Conservation (phyloP, 2,888 invertebrate genomes). For the Trachelus troglodyta region DNA sequence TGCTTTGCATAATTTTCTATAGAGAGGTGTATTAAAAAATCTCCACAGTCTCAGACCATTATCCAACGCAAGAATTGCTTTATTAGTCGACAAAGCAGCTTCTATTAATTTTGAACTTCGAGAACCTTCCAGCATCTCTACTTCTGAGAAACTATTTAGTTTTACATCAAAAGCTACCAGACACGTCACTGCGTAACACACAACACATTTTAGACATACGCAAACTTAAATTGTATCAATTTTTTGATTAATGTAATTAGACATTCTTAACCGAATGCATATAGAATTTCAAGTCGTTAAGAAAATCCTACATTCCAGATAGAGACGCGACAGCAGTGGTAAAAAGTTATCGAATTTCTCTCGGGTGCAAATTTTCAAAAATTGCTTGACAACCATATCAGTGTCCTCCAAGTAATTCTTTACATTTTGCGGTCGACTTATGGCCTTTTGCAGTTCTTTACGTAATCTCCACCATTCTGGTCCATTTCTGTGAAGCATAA, state of each 20-base stretch:
- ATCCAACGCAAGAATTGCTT: conserved; percentile 76
- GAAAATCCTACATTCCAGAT: conserved; percentile 78
- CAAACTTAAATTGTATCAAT: neutral
- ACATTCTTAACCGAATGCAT: neutral
- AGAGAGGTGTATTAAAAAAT: conserved; percentile 78
- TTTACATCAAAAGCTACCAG: conserved; percentile 77
- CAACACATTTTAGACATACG: conserved; percentile 9
- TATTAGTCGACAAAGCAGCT: conserved; percentile 80
- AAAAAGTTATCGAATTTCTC: conserved; percentile 72
- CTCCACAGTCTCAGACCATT: conserved; percentile 79
- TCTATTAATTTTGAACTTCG: conserved; percentile 76
- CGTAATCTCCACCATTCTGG: conserved; percentile 84
- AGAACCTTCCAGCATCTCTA: conserved; percentile 72
- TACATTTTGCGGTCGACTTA: conserved; percentile 80
- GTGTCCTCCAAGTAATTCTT: conserved; percentile 74
- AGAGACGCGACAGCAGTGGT: conserved; percentile 77
- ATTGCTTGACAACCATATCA: conserved; percentile 75
- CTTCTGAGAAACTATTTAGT: conserved; percentile 74
- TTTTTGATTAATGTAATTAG: conserved; percentile 13
- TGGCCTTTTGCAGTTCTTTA: conserved; percentile 81
- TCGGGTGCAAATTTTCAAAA: conserved; percentile 69
- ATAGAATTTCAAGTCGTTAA: conserved; percentile 8
- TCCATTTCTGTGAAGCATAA: conserved; percentile 76
- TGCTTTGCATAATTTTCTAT: conserved; percentile 74
- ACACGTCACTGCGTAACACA: conserved; percentile 74